A percentile compares a stretch with the other conserved stretches of the same genome.
phyloP scores from a whole-genome alignment of 2,113 vertebrate species.

The Scopus umbretta region DNA sequence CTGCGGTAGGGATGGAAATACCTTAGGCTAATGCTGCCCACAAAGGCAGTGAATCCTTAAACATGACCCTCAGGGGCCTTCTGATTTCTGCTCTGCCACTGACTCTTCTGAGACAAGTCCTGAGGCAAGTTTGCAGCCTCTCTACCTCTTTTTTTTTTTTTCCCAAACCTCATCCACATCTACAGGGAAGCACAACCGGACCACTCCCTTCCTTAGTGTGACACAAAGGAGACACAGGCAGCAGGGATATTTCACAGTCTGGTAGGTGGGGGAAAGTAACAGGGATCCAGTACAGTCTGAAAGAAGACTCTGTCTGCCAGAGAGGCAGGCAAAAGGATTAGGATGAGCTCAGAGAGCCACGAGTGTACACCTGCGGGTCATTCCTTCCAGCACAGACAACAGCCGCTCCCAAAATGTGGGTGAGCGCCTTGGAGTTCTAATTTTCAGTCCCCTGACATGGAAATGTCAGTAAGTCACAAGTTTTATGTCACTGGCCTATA shows the following conservation, averaged over 20 bases:
- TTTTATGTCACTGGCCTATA: not conserved
- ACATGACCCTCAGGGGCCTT: not conserved
- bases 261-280: not conserved
- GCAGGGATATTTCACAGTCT: not conserved
- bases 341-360: not conserved
- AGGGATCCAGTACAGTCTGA: not conserved
- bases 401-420: not conserved
- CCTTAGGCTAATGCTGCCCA: not conserved
- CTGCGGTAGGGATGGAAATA: not conserved
- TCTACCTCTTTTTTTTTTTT: not conserved
- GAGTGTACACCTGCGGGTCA: fast-evolving
- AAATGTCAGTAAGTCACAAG: not conserved
- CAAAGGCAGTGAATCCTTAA: not conserved
- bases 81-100: not conserved
- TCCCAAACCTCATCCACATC: not conserved
- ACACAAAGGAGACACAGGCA: not conserved
- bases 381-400: not conserved
- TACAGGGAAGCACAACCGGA: not conserved
- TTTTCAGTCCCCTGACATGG: not conserved
- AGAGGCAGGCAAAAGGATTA: not conserved
- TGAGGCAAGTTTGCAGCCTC: not conserved
- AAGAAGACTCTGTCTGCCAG: not conserved
- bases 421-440: not conserved
- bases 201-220: not conserved
- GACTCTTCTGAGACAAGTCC: not conserved